These are phyloP conservation scores for Forbesichthys agassizii DNA, from an alignment of 2,113 vertebrate genomes.

Conservation along the genomic window DNA sequence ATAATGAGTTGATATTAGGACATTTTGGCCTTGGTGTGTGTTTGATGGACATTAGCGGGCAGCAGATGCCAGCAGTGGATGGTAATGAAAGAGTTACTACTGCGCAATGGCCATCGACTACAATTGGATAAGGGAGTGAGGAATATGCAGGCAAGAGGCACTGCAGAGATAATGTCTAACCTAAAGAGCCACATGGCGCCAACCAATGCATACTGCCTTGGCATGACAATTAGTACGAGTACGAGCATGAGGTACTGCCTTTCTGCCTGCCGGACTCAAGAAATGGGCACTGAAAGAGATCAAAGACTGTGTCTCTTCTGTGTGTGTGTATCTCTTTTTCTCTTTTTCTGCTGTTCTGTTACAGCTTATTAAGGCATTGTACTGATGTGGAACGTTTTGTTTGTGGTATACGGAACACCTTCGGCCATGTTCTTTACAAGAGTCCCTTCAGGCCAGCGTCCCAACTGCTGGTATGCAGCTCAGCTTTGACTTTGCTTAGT, in stretches of 20 bases:
- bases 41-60: neutral
- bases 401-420: slow-evolving; percentile 40
- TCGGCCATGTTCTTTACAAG: slow-evolving; percentile 38
- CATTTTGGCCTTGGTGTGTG: neutral
- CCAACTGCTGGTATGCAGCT: slow-evolving; percentile 46
- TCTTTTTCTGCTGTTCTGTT: slow-evolving; percentile 4
- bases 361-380: slow-evolving; percentile 20
- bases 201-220: slow-evolving; percentile 48
- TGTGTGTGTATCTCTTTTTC: neutral
- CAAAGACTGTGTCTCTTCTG: neutral
- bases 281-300: slow-evolving; percentile 13
- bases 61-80: slow-evolving; percentile 13
- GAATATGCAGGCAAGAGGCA: slow-evolving; percentile 14
- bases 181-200: slow-evolving; percentile 34
- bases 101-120: slow-evolving; percentile 24
- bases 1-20: neutral
- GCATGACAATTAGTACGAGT: slow-evolving; percentile 65
- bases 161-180: slow-evolving; percentile 35
- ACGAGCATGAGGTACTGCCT: slow-evolving; percentile 29
- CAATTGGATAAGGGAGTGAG: slow-evolving; percentile 37
- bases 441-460: slow-evolving; percentile 28
- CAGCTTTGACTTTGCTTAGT: slow-evolving; percentile 46
- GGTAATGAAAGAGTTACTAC: slow-evolving; percentile 34
- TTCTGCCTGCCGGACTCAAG: slow-evolving; percentile 36
- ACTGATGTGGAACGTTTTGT: slow-evolving; percentile 20